phyloP scores from a whole-genome alignment of 2,888 invertebrate genomes.

The Trisateles emortualis region DNA sequence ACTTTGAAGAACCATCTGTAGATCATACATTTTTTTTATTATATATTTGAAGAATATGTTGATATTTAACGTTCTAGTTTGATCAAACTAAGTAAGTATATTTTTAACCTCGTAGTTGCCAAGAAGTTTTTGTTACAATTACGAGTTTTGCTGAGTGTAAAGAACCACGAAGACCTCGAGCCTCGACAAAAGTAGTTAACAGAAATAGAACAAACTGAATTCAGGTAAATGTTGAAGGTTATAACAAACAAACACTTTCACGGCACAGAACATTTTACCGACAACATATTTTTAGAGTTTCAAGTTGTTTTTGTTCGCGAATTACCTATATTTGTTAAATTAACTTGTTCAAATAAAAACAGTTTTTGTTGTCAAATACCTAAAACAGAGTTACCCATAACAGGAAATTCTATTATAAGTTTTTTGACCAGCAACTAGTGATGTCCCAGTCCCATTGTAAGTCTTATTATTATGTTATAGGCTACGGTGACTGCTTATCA shows the following conservation, averaged over 20 bases:
- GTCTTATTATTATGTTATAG: no score
- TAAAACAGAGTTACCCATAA: no score
- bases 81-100: neutral
- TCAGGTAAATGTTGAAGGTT: neutral
- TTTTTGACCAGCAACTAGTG: no score
- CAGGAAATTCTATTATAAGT: no score
- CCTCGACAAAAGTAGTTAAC: neutral
- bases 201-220: neutral
- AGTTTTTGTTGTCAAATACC: neutral
- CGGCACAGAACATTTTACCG: neutral
- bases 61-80: no score
- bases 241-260: neutral
- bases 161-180: neutral
- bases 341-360: neutral
- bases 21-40: no score
- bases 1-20: no score
- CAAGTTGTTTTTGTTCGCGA: neutral
- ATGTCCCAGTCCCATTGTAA: no score
- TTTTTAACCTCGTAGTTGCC: neutral
- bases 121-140: neutral
- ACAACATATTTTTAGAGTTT: neutral
- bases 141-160: neutral
- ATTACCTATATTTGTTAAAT: neutral
- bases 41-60: no score
- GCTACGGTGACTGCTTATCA: no score